phyloP scores from a whole-genome alignment of 2,888 invertebrate genomes.

The Dynastes tityus region DNA sequence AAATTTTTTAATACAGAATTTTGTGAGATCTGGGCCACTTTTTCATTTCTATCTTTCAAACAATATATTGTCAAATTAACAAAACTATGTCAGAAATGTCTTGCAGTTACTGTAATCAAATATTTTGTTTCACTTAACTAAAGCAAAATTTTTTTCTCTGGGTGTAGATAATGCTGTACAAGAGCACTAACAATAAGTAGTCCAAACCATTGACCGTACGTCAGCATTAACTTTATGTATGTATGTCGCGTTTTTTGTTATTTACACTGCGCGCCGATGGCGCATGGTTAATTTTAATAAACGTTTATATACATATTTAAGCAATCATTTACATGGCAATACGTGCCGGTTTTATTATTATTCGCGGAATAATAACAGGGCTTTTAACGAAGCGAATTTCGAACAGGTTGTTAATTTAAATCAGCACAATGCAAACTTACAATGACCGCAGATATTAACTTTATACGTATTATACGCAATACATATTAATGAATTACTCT shows the following conservation, averaged over 20 bases:
- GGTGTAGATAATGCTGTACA: no score
- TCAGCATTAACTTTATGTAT: background rate
- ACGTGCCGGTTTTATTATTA: conserved; percentile 22
- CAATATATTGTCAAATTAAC: no score
- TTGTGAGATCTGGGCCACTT: no score
- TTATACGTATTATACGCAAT: background rate
- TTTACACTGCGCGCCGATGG: background rate
- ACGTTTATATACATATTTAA: conserved; percentile 35
- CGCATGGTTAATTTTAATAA: conserved; percentile 28
- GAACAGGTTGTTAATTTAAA: conserved; percentile 32
- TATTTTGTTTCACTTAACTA: no score
- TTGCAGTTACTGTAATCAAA: no score
- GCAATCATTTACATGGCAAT: conserved; percentile 19
- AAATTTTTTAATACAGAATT: no score
- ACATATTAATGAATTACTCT: background rate
- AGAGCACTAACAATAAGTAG: no score
- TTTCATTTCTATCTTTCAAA: no score
- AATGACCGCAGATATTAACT: conserved; percentile 13
- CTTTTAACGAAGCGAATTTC: conserved; percentile 31
- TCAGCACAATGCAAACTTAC: conserved; percentile 17
- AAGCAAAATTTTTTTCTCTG: no score
- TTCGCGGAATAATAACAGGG: conserved; percentile 29
- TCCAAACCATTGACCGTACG: no score
- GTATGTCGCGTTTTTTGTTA: conserved; percentile 1
- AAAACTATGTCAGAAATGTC: no score